Base-by-base conservation (phyloP, 2,888 invertebrate species). In the Drosophila helvetica region DNA sequence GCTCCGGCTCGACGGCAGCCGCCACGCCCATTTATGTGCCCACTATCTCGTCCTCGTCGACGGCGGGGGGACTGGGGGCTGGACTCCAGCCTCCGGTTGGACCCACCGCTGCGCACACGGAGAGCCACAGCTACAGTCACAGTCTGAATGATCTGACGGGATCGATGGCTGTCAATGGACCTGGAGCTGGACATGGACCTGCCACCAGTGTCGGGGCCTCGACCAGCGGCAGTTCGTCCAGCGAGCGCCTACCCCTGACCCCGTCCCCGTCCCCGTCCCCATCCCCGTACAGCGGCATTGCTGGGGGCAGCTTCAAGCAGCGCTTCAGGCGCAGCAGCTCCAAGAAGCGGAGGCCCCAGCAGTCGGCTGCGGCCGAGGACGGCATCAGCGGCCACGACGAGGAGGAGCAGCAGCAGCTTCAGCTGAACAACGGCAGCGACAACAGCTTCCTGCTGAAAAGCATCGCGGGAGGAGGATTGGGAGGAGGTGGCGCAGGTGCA, bases 311-410 rank as follows among this genome's bases (percentile, higher is more conserved):
- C 73, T 96, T 95, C 30, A 92, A 91, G 77, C 95, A 86, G 95
- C 95, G 95, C 80, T 93, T 95, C 79, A 95, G 95, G 18, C 93
- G 95, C 68, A 94, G 96, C 57, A 93, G 97, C 84, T 93, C 94
- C 69, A 93, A 94, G 78, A 96, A 95, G 76, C 91, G 91, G 12
- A 88, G 89, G 18, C 45, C 66, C 3, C 25, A 58, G 2, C 53
- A 65, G 19, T 59, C 60, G 15, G 50, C 58, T 6, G 46, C 53
- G n/a, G 52, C 53, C n/a, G 78, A 73, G 18, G 78, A 73, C 18
- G 47, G 60, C 17, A 64, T 58, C 33, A 54, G 93, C 75, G 94
- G 94, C 3, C 94, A 94, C 54, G 94, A 94, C 33, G 89, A 91
- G 43, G 89, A 88, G 42, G 93, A 94, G n/a, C 92, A 94, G 5